Evolutionary conservation across 2,797 vertebrate species (phyloP).

Genomic region (Tinamus major): DNA sequence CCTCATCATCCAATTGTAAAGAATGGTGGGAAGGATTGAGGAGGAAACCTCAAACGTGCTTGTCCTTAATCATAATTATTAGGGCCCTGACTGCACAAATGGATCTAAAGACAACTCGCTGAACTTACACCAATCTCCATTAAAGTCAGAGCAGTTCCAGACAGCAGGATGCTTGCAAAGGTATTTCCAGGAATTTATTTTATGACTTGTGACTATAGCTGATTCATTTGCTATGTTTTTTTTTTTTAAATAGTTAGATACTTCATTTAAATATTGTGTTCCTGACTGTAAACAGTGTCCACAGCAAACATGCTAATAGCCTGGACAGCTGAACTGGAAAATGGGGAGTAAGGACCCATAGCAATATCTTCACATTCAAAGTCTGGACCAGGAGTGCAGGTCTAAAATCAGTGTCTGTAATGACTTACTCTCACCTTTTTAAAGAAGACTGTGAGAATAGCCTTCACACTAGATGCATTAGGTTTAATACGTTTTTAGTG

Average conservation of each 20-base stretch:
- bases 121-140: not conserved
- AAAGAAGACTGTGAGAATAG: not conserved
- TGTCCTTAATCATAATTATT: not conserved
- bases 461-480: not conserved
- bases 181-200: not conserved
- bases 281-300: not conserved
- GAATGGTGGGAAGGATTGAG: not conserved
- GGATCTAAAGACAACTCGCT: not conserved
- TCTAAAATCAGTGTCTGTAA: not conserved
- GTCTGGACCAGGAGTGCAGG: not conserved
- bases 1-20: not conserved
- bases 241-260: not conserved
- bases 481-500: not conserved
- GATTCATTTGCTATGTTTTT: not conserved
- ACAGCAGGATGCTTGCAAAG: not conserved
- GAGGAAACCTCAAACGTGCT: not conserved
- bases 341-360: not conserved
- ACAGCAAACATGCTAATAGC: not conserved
- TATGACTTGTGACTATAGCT: not conserved
- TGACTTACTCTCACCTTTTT: not conserved
- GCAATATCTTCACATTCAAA: not conserved
- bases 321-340: not conserved
- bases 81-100: not conserved
- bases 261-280: not conserved
- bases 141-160: not conserved